Evolutionary conservation across 2,888 invertebrate species (phyloP), one percentile per base, ranked within the genome.

Genomic region (Mesorhabditis spiculigera): DNA sequence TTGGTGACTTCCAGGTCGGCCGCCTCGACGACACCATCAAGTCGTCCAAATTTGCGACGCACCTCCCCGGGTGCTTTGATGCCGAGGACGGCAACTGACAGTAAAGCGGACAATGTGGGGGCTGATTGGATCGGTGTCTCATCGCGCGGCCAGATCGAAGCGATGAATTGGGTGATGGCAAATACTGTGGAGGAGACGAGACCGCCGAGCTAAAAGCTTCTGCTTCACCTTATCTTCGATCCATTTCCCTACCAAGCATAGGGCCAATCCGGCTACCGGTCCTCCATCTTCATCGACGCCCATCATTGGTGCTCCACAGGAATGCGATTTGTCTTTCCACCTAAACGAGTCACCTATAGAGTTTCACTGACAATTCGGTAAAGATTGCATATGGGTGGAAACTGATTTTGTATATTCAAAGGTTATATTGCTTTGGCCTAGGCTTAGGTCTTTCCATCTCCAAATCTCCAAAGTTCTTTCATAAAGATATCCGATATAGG

Each of bases 171-270:
- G n/a, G n/a, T 10, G n/a, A 50, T 50, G 8, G 58, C 8, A n/a
- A 50, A n/a, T 13, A n/a, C n/a, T 50, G 58, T 50, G 58, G 58
- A 50, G 58, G n/a, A 50, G n/a, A 50, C 58, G 58, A 50, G 58
- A 50, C 58, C 58, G 58, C 58, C n/a, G 58, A 50, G 58, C 58
- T 50, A n/a, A 50, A 50, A 50, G 58, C 8, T n/a, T 13, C 8
- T 13, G 58, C 58, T 28, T 28, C 28, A 28, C 28, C 28, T 28
- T 28, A 28, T 28, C 28, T 28, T 28, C 28, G 28, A 28, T 28
- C 28, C 28, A 28, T 28, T 28, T 28, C 58, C 58, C n/a, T 50
- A 50, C 58, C 58, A 50, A 50, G n/a, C 58, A 50, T n/a, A 50
- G n/a, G 10, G 58, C 58, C 58, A 50, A 50, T 13, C 58, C 58